A percentile compares a stretch with the other conserved stretches of the same genome.
phyloP scores from a whole-genome alignment of 2,888 invertebrate species.

The Drosophila glabriapex region DNA sequence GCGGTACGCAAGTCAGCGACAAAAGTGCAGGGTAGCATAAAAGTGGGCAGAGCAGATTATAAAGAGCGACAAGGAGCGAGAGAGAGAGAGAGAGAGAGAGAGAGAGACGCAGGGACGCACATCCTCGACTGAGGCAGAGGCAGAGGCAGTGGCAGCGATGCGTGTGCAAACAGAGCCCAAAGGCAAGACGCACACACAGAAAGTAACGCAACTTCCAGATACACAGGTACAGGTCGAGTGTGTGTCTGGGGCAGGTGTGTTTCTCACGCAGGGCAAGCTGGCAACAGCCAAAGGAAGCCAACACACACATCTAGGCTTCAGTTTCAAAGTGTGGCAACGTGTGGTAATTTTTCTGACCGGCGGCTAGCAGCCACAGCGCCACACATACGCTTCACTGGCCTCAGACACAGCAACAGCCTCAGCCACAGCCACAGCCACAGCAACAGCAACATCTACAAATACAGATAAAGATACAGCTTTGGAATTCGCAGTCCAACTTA shows the following conservation, averaged over 20 bases:
- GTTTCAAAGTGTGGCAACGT: slow-evolving; percentile 77
- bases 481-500: slow-evolving; percentile 11
- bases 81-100: slow-evolving; percentile 5
- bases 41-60: slow-evolving; percentile 23
- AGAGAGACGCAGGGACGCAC: slow-evolving; percentile 4
- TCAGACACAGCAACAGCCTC: slow-evolving; percentile 3
- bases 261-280: slow-evolving; percentile 72
- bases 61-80: slow-evolving; percentile 8
- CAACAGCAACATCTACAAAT: slow-evolving; percentile 6
- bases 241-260: slow-evolving; percentile 70
- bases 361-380: slow-evolving; percentile 61
- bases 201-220: slow-evolving; percentile 63
- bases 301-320: slow-evolving; percentile 44
- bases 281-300: slow-evolving; percentile 36
- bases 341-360: slow-evolving; percentile 64
- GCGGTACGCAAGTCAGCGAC: slow-evolving; percentile 27
- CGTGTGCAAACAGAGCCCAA: slow-evolving; percentile 64
- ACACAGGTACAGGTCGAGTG: slow-evolving; percentile 68
- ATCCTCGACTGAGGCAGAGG: slow-evolving; percentile 20
- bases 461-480: slow-evolving; percentile 8
- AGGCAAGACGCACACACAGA: slow-evolving; percentile 46
- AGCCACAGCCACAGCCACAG: background rate
- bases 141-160: slow-evolving; percentile 53
- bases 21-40: slow-evolving; percentile 44
- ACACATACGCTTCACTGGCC: slow-evolving; percentile 65